These are phyloP conservation scores for Liparis tanakae DNA, from an alignment of 2,797 vertebrate genomes.

Conservation along the genomic window DNA sequence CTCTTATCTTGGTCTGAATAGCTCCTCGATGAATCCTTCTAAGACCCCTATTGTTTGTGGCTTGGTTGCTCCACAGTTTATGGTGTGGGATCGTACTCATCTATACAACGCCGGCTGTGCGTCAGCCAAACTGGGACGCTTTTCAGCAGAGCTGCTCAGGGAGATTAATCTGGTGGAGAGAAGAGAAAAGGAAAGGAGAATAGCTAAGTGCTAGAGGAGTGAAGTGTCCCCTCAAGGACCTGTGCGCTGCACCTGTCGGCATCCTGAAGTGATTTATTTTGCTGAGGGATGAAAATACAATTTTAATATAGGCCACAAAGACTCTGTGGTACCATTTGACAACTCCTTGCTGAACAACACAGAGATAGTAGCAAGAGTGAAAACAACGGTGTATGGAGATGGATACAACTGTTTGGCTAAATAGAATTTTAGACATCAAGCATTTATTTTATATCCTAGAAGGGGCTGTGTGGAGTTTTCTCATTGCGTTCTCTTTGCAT, in stretches of 20 bases:
- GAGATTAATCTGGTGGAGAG: slow-evolving; percentile 56
- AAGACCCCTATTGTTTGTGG: slow-evolving; percentile 38
- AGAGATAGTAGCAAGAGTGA: not conserved
- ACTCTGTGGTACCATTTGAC: slow-evolving; percentile 24
- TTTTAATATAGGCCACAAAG: slow-evolving; percentile 39
- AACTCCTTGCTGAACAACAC: slow-evolving; percentile 15
- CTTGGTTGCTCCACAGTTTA: slow-evolving; percentile 35
- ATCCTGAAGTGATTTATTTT: slow-evolving; percentile 50
- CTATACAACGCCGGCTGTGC: slow-evolving; percentile 56
- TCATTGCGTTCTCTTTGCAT: not conserved
- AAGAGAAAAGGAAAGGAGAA: slow-evolving; percentile 4
- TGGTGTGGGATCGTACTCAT: slow-evolving; percentile 51
- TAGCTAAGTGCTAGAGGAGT: slow-evolving; percentile 31
- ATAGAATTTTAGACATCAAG: not conserved
- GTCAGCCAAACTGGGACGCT: slow-evolving; percentile 54
- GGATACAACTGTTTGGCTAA: not conserved
- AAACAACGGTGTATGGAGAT: slow-evolving; percentile 8
- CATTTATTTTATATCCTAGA: not conserved
- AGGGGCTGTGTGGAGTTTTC: not conserved
- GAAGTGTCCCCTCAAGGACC: slow-evolving; percentile 44
- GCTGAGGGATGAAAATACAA: slow-evolving; percentile 38
- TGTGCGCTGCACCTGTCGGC: slow-evolving; percentile 51
- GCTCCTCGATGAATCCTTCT: slow-evolving; percentile 42
- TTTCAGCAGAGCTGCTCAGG: slow-evolving; percentile 43
- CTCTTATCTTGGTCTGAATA: slow-evolving; percentile 26